Percentiles rank a stretch among this genome's conserved stretches.
Evolutionary conservation across 1,140 invertebrate genomes (phyloP).

Genomic region (Oscheius sp.): DNA sequence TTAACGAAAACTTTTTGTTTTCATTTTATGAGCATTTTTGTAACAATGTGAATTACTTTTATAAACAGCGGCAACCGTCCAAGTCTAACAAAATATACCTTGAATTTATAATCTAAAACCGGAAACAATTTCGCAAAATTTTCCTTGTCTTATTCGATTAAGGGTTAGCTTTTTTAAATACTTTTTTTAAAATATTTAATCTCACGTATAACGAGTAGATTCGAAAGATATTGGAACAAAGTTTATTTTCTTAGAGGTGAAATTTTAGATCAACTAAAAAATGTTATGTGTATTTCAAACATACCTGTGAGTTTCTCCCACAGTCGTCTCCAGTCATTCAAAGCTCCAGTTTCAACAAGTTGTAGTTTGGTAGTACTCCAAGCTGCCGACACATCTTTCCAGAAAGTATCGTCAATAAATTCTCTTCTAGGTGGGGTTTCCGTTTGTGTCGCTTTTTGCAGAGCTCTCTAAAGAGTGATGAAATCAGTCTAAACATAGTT

Average conservation of each 20-base stretch:
- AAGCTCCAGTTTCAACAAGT: neutral
- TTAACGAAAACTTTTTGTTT: too few relatives aligned
- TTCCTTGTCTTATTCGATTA: too few relatives aligned
- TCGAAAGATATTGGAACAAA: neutral
- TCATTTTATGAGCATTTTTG: too few relatives aligned
- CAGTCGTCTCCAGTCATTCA: neutral
- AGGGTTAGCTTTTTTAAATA: too few relatives aligned
- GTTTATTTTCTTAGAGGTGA: neutral
- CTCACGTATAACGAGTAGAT: neutral
- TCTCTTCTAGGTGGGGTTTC: neutral
- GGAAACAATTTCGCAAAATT: too few relatives aligned
- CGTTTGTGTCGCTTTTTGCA: neutral
- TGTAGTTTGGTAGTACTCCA: neutral
- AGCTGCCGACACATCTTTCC: neutral
- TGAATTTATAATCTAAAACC: too few relatives aligned
- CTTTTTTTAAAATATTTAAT: too few relatives aligned
- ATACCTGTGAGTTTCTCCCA: neutral
- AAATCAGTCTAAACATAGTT: neutral
- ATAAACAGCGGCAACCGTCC: too few relatives aligned
- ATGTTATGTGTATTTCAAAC: neutral
- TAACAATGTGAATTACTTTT: too few relatives aligned
- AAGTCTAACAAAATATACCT: too few relatives aligned
- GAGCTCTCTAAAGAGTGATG: neutral
- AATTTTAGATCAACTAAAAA: neutral
- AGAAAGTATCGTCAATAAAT: neutral